Base-by-base conservation (phyloP, 2,113 vertebrate species). In the Herpailurus yagouaroundi region DNA sequence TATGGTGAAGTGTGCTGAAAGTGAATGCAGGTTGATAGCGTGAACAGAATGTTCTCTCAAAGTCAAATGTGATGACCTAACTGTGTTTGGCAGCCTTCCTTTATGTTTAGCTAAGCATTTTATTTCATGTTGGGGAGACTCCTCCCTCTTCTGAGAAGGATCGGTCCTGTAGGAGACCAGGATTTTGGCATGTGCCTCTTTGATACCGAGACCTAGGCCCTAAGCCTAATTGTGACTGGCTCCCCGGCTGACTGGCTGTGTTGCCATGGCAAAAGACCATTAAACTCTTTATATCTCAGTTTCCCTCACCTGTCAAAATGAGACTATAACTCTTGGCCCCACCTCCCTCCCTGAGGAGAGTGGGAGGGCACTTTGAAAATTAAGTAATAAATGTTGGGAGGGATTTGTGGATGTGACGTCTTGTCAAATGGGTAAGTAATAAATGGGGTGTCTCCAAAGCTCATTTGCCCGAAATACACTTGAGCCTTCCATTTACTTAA, bases 31-130 rank as follows among this genome's bases (percentile, higher is more conserved):
- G 95, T 98, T 97, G 96, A 93, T 96, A 81, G 94, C 86, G 64
- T 95, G 97, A 97, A 98, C 97, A 96, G 88, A 97, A 95, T 69
- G 91, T 97, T 83, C 97, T 85, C 94, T 93, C 88, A 27, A 3
- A 96, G 96, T 96, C 95, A 88, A 95, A 64, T 41, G 85, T 2
- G 9, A 95, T 98, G 98, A 98, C 94, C 97, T 97, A 94, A 98
- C 91, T 14, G 77, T 91, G 91, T 97, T 97, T 98, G 98, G 98
- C 98, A 97, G 96, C 52, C 55, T 68, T 94, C 92, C 92, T 96
- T 95, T 91, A 77, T 86, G 94, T 96, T 94, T 96, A 97, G 97
- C 97, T 97, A 97, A 97, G 97, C 97, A 93, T 98, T 97, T 95
- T 94, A 97, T 97, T 98, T 97, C 97, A 94, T 76, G 68, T 82